Conservation (phyloP, 1,140 invertebrate species). For the Drosophila orosa region DNA sequence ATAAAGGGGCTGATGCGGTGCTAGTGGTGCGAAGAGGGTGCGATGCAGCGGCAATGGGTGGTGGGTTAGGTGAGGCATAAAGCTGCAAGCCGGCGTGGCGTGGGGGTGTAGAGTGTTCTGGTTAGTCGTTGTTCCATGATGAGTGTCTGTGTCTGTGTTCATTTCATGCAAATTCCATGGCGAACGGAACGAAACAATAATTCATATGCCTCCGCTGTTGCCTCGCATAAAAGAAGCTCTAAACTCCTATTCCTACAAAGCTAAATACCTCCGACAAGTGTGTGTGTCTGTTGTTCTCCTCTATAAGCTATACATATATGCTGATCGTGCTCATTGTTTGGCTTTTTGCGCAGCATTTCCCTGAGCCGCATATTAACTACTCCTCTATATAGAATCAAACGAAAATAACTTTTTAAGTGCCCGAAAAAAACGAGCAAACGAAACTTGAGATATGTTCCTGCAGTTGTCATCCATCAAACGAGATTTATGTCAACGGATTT, state of each 20-base stretch:
- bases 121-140: slow-evolving; percentile 49
- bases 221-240: slow-evolving; percentile 73
- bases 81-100: slow-evolving; percentile 47
- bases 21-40: slow-evolving; percentile 66
- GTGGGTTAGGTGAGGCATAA: slow-evolving; percentile 78
- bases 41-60: slow-evolving; percentile 74
- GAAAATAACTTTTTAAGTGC: slow-evolving; percentile 59
- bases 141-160: slow-evolving; percentile 23
- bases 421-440: slow-evolving; percentile 32
- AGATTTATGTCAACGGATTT: slow-evolving; percentile 62
- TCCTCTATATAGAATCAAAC: slow-evolving; percentile 57
- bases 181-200: slow-evolving; percentile 59
- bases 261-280: slow-evolving; percentile 14
- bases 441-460: slow-evolving; percentile 51
- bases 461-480: slow-evolving; percentile 61
- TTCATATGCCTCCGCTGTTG: slow-evolving; percentile 72
- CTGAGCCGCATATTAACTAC: slow-evolving; percentile 61
- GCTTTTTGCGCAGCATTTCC: slow-evolving; percentile 70
- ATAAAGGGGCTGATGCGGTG: slow-evolving; percentile 51
- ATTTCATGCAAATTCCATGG: slow-evolving; percentile 62
- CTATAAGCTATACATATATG: slow-evolving; percentile 48
- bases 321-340: slow-evolving; percentile 77
- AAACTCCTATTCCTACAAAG: slow-evolving; percentile 25
- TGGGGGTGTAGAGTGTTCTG: slow-evolving; percentile 33
- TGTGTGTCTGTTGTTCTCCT: slow-evolving; percentile 17